Percentiles rank a stretch among this genome's conserved stretches.
Evolutionary conservation across 2,888 invertebrate species (phyloP).

Genomic region (Heliconius ethilla): DNA sequence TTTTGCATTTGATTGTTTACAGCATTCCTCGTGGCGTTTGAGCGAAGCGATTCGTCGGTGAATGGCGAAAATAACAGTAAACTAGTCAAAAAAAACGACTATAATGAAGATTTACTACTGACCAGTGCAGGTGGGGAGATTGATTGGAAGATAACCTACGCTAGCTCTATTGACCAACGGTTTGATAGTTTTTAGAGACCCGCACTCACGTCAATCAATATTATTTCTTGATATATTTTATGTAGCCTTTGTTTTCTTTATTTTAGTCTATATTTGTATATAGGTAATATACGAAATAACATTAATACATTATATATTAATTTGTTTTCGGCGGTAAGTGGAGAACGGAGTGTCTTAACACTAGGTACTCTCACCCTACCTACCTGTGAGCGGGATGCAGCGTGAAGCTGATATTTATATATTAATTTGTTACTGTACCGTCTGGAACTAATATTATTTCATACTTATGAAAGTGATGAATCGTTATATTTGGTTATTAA

Average conservation of each 20-base stretch:
- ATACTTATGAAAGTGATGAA: background rate
- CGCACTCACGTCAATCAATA: conserved; percentile 31
- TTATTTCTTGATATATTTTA: conserved; percentile 10
- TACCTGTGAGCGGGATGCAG: too few species aligned
- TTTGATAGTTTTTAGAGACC: conserved; percentile 54
- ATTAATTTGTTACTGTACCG: background rate
- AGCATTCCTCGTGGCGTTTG: conserved; percentile 46
- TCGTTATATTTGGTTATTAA: background rate
- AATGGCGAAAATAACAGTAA: conserved; percentile 64
- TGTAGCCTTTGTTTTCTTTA: background rate
- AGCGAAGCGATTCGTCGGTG: conserved; percentile 45
- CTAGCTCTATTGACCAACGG: conserved; percentile 57
- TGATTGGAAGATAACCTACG: conserved; percentile 60
- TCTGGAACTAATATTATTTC: background rate
- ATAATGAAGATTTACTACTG: conserved; percentile 73
- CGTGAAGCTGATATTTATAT: too few species aligned
- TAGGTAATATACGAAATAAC: background rate
- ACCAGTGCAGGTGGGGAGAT: conserved; percentile 68
- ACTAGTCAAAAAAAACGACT: conserved; percentile 60
- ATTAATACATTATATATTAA: background rate
- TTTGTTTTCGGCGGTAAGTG: too few species aligned
- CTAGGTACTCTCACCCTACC: too few species aligned
- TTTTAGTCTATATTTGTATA: background rate
- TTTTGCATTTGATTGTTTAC: conserved; percentile 47
- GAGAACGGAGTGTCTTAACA: too few species aligned